Conservation (phyloP, 2,113 vertebrate genomes). For the Pagrus major region DNA sequence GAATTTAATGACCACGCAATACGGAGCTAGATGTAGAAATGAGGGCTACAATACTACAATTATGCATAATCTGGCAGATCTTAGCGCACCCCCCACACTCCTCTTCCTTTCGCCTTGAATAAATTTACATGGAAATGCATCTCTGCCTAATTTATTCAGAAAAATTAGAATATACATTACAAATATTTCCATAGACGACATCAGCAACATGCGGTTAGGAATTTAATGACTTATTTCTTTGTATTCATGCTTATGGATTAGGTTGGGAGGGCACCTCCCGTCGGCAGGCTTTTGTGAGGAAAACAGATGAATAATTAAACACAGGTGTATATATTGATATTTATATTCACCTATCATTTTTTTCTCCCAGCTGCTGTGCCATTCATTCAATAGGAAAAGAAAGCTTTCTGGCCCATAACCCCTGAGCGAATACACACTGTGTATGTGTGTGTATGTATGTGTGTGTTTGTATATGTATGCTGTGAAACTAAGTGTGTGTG, state of each 20-base stretch:
- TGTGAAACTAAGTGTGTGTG: constrained; percentile 40
- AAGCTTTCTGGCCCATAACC: constrained; percentile 52
- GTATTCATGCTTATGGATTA: constrained; percentile 71
- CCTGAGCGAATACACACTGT: constrained; percentile 27
- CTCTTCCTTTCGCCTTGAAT: constrained; percentile 80
- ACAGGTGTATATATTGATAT: constrained; percentile 64
- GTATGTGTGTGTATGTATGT: constrained; percentile 17
- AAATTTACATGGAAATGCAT: constrained; percentile 87
- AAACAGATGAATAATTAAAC: constrained; percentile 76
- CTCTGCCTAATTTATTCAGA: constrained; percentile 85
- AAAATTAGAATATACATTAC: constrained; percentile 87
- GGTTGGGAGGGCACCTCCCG: constrained; percentile 47
- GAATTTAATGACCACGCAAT: constrained; percentile 88
- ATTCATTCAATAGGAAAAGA: constrained; percentile 48
- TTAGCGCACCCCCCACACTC: constrained; percentile 79
- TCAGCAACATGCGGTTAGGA: constrained; percentile 80
- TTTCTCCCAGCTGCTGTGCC: constrained; percentile 6
- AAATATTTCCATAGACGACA: constrained; percentile 83
- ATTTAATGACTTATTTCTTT: constrained; percentile 85
- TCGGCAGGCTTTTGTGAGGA: constrained; percentile 42
- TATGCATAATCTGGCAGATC: constrained; percentile 87
- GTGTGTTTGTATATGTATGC: constrained; percentile 31
- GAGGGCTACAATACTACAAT: constrained; percentile 85
- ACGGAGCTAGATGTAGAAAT: constrained; percentile 84
- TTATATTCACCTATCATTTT: constrained; percentile 55